Base-by-base conservation (phyloP, 2,797 vertebrate genomes). In the Falco peregrinus region DNA sequence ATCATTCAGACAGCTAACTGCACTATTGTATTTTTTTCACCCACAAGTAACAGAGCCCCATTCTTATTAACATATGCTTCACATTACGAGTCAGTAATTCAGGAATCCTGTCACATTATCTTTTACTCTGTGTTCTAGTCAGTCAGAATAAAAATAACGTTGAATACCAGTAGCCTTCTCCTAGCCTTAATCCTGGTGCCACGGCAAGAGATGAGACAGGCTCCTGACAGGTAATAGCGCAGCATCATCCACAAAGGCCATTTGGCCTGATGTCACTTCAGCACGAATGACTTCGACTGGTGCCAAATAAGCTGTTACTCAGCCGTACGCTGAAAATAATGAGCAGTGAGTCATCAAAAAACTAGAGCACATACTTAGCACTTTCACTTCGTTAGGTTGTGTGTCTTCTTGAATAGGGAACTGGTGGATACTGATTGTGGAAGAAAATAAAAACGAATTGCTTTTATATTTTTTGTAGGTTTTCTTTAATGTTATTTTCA, bases 81-180 rank as follows among this genome's bases (percentile, higher is more conserved):
- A 41, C 47, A 92, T 90, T 92, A 89, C 3, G 13, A 89, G 20
- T 48, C 53, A 73, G 59, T 35, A 85, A 16, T 86, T 89, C 69
- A 79, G 70, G 69, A 86, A 84, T 87, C 79, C 39, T 76, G 54
- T 81, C 89, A 86, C 39, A 21, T 80, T 83, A 33, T 75, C 73
- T 90, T n/a, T 45, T 90, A 67, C n/a, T 90, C 67, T 61, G 18
- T 84, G 47, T 87, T 89, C 45, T 77, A 57, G 84, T 79, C 78
- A 92, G 77, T 73, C 63, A 80, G 92, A 91, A 54, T 71, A 80
- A 93, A 94, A 93, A 65, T 59, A 89, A 95, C 31, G 37, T 85
- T 71, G 33, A 79, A 29, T 70, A 24, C 9, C 19, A 37, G 59
- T 57, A 91, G 9, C 77, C 78, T 91, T 89, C 54, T 89, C 48